A percentile compares a stretch with the other conserved stretches of the same genome.
These are phyloP conservation scores for Macrosoma leucophasiata DNA, from an alignment of 2,888 invertebrate species.

Conservation along the genomic window DNA sequence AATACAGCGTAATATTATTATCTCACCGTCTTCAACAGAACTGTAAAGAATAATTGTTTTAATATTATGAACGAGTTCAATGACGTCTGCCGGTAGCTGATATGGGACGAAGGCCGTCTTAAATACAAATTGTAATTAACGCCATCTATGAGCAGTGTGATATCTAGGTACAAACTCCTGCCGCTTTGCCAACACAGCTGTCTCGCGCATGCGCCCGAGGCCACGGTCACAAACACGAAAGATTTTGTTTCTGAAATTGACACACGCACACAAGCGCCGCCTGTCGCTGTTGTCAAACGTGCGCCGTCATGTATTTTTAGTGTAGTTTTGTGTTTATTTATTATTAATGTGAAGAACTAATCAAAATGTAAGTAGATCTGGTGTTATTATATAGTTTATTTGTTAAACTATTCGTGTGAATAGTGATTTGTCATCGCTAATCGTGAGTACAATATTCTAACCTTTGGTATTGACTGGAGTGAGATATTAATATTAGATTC, in stretches of 20 bases:
- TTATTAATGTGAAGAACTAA: slow-evolving; percentile 25
- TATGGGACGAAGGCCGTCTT: no score
- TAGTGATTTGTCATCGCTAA: no score
- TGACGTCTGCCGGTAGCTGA: slow-evolving; percentile 6
- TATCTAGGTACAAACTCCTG: slow-evolving; percentile 3
- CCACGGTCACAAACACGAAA: slow-evolving; percentile 54
- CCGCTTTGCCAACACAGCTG: slow-evolving; percentile 42
- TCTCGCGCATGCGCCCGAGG: slow-evolving; percentile 61
- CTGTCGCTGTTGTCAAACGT: slow-evolving; percentile 49
- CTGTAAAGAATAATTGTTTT: slow-evolving; percentile 14
- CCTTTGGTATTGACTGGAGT: slow-evolving; percentile 35
- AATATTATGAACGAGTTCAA: slow-evolving; percentile 13
- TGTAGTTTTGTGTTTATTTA: slow-evolving; percentile 37
- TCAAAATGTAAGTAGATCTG: slow-evolving; percentile 41
- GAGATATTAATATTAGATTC: slow-evolving; percentile 31
- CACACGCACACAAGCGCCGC: slow-evolving; percentile 45
- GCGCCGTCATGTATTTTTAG: slow-evolving; percentile 40
- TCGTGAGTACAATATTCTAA: no score
- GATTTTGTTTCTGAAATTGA: slow-evolving; percentile 22
- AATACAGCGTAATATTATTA: no score
- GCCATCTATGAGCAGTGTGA: slow-evolving; percentile 19
- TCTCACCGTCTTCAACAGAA: no score
- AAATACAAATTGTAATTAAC: slow-evolving; percentile 11
- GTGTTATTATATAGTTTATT: no score
- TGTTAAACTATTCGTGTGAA: no score